Evolutionary conservation across 2,888 invertebrate genomes (phyloP).

Genomic region (Endomychus coccineus): DNA sequence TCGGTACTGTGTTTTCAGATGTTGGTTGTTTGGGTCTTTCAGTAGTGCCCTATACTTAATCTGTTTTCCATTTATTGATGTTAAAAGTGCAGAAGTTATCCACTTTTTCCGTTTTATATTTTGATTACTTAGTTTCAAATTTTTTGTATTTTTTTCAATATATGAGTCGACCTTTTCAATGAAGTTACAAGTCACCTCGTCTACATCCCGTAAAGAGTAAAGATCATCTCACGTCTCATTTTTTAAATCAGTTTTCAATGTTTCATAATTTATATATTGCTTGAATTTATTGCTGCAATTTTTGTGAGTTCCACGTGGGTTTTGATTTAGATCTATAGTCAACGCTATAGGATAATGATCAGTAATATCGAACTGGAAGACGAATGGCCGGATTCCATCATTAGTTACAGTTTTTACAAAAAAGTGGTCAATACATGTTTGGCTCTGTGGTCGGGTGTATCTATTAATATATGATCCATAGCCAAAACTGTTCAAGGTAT

Average conservation of each 20-base stretch:
- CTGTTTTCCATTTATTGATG: slow-evolving; percentile 5
- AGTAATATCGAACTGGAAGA: neutral
- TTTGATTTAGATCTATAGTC: neutral
- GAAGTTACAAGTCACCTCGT: slow-evolving; percentile 1
- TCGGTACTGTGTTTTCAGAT: neutral
- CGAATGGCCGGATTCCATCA: neutral
- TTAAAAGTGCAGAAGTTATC: slow-evolving; percentile 1
- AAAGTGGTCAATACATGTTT: slow-evolving; percentile 3
- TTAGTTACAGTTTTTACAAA: neutral
- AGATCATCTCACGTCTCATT: slow-evolving; percentile 1
- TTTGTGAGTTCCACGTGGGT: neutral
- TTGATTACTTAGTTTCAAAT: neutral
- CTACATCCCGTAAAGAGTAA: neutral
- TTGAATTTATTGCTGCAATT: neutral
- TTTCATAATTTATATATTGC: neutral
- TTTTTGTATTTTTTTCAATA: neutral
- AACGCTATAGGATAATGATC: slow-evolving; percentile 2
- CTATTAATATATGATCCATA: slow-evolving; percentile 6
- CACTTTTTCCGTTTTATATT: slow-evolving; percentile 1
- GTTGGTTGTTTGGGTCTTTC: neutral
- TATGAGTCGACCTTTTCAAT: neutral
- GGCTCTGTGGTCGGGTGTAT: neutral
- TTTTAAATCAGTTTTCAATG: neutral
- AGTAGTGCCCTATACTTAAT: neutral
- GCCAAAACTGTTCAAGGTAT: slow-evolving; percentile 2